Percentiles rank a stretch among this genome's conserved stretches.
Evolutionary conservation across 1,140 invertebrate genomes (phyloP).

Genomic region (Scaptomyza pallida): DNA sequence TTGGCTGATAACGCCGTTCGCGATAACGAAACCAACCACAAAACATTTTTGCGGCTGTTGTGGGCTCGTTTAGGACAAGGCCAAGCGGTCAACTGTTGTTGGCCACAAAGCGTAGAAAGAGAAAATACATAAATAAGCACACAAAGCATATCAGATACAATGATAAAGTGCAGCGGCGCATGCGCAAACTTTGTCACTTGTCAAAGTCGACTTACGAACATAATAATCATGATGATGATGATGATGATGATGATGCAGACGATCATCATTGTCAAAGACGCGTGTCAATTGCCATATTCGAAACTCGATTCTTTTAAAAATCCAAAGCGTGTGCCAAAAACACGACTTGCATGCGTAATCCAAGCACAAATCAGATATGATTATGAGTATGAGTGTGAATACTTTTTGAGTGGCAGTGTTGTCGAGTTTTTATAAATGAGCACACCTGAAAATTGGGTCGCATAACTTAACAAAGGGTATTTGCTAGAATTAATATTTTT

Average conservation of each 20-base stretch:
- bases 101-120: slow-evolving; percentile 10
- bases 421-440: slow-evolving; percentile 5
- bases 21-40: slow-evolving; percentile 23
- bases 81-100: slow-evolving; percentile 12
- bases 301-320: slow-evolving; percentile 24
- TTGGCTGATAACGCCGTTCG: slow-evolving; percentile 31
- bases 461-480: too few relatives aligned
- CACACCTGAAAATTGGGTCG: background rate
- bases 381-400: slow-evolving; percentile 8
- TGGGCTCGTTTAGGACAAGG: slow-evolving; percentile 37
- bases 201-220: background rate
- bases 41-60: slow-evolving; percentile 15
- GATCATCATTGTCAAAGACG: slow-evolving; percentile 11
- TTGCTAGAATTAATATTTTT: too few relatives aligned
- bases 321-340: slow-evolving; percentile 41
- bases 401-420: slow-evolving; percentile 8
- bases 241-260: slow-evolving; percentile 1
- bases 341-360: slow-evolving; percentile 31
- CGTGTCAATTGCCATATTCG: slow-evolving; percentile 25
- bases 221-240: background rate
- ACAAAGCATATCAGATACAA: slow-evolving; percentile 8
- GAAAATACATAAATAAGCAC: slow-evolving; percentile 3
- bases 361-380: slow-evolving; percentile 14
- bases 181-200: slow-evolving; percentile 22
- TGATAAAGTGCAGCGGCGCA: background rate